Percentiles rank a stretch among this genome's conserved stretches.
Conservation (phyloP, 2,113 vertebrate genomes). For the Prunella himalayana region DNA sequence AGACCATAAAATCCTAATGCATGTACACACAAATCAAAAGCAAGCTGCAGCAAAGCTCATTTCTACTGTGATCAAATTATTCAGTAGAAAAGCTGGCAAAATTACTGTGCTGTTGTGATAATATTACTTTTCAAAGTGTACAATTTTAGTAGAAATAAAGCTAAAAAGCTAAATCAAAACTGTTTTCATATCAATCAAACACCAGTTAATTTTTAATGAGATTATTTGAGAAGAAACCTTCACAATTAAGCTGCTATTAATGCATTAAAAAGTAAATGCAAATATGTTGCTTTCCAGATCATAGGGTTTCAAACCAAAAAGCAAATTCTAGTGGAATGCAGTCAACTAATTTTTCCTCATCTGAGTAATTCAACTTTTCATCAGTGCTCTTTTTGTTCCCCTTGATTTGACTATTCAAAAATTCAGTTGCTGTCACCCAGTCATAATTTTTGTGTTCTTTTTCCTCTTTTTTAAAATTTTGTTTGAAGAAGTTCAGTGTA, state of each 20-base stretch:
- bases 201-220: slow-evolving; percentile 1
- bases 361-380: slow-evolving; percentile 18
- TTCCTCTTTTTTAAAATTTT: background rate
- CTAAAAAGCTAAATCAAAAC: background rate
- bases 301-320: background rate
- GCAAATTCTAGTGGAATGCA: background rate
- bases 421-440: background rate
- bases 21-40: background rate
- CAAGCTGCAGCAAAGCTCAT: background rate
- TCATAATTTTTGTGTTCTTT: background rate
- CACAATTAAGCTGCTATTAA: slow-evolving; percentile 19
- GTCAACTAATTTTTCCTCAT: slow-evolving; percentile 18
- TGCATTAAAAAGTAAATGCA: slow-evolving; percentile 30
- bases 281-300: slow-evolving; percentile 25
- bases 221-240: slow-evolving; percentile 1
- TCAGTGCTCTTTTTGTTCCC: slow-evolving; percentile 21
- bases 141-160: background rate
- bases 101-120: background rate
- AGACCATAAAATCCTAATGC: background rate
- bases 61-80: background rate
- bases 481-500: background rate
- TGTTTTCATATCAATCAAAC: background rate
- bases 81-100: background rate
- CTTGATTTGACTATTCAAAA: slow-evolving; percentile 49
- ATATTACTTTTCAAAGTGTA: background rate